These are phyloP conservation scores for Amiota communis DNA, from an alignment of 2,888 invertebrate genomes.

Conservation along the genomic window DNA sequence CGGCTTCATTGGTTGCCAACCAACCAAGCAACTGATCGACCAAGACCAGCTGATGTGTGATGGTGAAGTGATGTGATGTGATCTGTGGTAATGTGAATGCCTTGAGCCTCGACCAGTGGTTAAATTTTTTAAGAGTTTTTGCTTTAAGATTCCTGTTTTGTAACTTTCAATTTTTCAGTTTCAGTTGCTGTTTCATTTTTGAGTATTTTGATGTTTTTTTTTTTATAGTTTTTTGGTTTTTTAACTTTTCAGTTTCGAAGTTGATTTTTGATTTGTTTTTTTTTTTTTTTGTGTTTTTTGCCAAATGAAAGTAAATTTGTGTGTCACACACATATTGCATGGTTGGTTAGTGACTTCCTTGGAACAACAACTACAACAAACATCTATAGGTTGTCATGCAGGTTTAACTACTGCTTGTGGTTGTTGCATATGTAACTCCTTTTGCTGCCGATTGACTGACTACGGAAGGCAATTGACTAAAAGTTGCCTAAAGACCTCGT, in stretches of 20 bases:
- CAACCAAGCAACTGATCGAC: background rate
- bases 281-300: constrained; percentile 28
- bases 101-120: too few species aligned
- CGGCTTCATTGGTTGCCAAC: background rate
- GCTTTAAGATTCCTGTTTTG: too few species aligned
- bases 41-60: background rate
- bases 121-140: too few species aligned
- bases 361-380: background rate
- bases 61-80: too few species aligned
- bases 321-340: constrained; percentile 8
- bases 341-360: constrained; percentile 10
- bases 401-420: constrained; percentile 37
- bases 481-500: constrained; percentile 27
- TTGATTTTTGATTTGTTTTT: constrained; percentile 24
- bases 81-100: too few species aligned
- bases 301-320: constrained; percentile 22
- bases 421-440: constrained; percentile 20
- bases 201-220: background rate
- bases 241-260: constrained; percentile 3
- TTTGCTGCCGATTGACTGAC: background rate
- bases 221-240: constrained; percentile 12
- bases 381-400: constrained; percentile 25
- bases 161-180: background rate
- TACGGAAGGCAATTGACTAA: constrained; percentile 13
- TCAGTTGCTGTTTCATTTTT: background rate